phyloP scores from a whole-genome alignment of 2,113 vertebrate genomes.

The Pluvianellus socialis region DNA sequence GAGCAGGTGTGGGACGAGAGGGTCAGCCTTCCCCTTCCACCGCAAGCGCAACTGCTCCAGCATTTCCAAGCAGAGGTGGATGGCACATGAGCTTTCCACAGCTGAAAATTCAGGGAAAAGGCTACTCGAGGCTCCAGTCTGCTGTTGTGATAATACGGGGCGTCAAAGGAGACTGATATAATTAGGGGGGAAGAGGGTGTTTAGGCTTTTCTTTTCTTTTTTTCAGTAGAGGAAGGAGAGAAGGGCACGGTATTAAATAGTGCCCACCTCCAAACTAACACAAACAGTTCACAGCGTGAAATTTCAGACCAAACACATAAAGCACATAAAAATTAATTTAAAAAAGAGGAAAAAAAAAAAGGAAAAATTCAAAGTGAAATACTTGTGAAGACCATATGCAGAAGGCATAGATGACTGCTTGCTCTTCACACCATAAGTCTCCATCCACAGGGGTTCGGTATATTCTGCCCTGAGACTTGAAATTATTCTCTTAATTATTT shows the following conservation, averaged over 20 bases:
- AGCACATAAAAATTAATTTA: neutral
- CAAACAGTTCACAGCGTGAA: neutral
- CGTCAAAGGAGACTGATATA: neutral
- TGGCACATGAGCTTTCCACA: neutral
- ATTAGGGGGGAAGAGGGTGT: neutral
- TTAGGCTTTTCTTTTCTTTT: neutral
- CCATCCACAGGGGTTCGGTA: neutral
- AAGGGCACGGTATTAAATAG: neutral
- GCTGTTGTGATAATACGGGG: neutral
- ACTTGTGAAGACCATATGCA: neutral
- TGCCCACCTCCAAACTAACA: neutral
- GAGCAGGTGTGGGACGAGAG: conserved; percentile 39
- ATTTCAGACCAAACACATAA: neutral
- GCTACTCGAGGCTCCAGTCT: accelerated
- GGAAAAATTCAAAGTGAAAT: neutral
- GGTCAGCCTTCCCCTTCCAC: neutral
- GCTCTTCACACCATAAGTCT: neutral
- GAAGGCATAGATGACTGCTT: neutral
- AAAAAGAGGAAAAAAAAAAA: neutral
- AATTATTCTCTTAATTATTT: neutral
- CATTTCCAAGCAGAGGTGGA: neutral
- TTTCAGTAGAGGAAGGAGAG: neutral
- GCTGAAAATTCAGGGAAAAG: neutral
- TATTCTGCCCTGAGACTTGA: neutral
- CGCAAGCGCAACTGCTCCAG: neutral